A percentile compares a stretch with the other conserved stretches of the same genome.
Evolutionary conservation across 2,888 invertebrate species (phyloP).

Genomic region (Brassicogethes aeneus): DNA sequence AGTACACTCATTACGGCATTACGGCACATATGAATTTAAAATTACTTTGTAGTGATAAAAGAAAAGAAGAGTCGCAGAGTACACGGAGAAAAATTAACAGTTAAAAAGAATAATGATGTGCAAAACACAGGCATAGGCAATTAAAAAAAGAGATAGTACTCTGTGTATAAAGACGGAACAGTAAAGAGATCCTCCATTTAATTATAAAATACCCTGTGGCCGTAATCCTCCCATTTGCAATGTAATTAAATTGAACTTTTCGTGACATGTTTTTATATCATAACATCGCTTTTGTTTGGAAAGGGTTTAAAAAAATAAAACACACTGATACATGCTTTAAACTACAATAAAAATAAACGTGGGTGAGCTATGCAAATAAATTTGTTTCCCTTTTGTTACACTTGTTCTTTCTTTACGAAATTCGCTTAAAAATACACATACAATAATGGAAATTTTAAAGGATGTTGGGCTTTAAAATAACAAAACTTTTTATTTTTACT

Average conservation of each 20-base stretch:
- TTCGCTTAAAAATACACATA: too few relatives aligned
- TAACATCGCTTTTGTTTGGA: background rate
- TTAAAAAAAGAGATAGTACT: too few relatives aligned
- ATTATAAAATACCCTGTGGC: background rate
- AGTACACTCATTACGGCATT: background rate
- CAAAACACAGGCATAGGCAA: background rate
- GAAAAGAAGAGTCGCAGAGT: background rate
- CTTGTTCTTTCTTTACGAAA: too few relatives aligned
- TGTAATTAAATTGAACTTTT: background rate
- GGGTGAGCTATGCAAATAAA: too few relatives aligned
- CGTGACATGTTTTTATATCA: background rate
- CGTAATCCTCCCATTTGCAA: background rate
- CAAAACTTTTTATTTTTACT: too few relatives aligned
- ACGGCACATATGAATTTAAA: background rate
- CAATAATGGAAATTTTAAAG: too few relatives aligned
- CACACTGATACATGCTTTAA: too few relatives aligned
- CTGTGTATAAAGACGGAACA: background rate
- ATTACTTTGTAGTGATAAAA: background rate
- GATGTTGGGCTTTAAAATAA: too few relatives aligned
- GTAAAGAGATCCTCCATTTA: background rate
- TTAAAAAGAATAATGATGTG: background rate
- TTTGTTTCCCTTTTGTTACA: too few relatives aligned
- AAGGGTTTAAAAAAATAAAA: too few relatives aligned
- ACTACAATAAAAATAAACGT: too few relatives aligned
- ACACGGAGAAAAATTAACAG: background rate